Conservation (phyloP, 2,797 vertebrate species). For the Melanotaenia pygmaea region DNA sequence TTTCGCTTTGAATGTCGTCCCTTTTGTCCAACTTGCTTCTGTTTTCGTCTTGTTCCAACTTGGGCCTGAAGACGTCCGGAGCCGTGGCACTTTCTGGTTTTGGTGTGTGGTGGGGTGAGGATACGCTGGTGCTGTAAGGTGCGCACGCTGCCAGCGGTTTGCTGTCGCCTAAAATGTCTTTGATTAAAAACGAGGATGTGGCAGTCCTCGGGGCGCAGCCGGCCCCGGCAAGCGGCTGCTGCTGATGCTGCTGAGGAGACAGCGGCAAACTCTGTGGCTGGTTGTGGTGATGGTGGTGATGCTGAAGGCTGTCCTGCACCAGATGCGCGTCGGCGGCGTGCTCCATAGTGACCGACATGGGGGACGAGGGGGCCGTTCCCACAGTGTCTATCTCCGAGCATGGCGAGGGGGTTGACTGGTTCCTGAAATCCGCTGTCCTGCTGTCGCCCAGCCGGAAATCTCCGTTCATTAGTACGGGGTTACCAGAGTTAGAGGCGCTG, state of each 20-base stretch:
- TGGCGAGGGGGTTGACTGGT: conserved; percentile 92
- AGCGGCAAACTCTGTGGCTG: conserved; percentile 81
- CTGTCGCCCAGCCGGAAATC: conserved; percentile 91
- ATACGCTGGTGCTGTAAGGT: conserved; percentile 96
- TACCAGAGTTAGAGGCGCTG: conserved; percentile 86
- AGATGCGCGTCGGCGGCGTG: conserved; percentile 87
- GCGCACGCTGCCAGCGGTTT: conserved; percentile 98
- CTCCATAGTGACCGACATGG: conserved; percentile 96
- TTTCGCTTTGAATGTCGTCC: conserved; percentile 90
- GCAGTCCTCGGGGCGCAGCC: conserved; percentile 92
- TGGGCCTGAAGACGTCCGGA: conserved; percentile 93
- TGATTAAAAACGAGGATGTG: conserved; percentile 97
- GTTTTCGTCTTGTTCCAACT: conserved; percentile 92
- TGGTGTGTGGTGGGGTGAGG: conserved; percentile 92
- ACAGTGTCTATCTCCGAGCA: conserved; percentile 97
- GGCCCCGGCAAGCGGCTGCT: conserved; percentile 85
- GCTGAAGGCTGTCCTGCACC: conserved; percentile 87
- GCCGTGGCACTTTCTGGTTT: conserved; percentile 90
- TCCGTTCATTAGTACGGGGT: conserved; percentile 92
- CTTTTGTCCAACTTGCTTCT: conserved; percentile 92
- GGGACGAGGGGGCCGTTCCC: conserved; percentile 94
- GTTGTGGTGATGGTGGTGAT: conserved; percentile 86
- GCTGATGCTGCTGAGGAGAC: conserved; percentile 78
- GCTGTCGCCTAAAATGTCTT: conserved; percentile 98
- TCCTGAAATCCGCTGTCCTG: conserved; percentile 92